Percentiles rank a stretch among this genome's conserved stretches.
Conservation (phyloP, 1,140 invertebrate genomes). For the Adoxophyes honmai region DNA sequence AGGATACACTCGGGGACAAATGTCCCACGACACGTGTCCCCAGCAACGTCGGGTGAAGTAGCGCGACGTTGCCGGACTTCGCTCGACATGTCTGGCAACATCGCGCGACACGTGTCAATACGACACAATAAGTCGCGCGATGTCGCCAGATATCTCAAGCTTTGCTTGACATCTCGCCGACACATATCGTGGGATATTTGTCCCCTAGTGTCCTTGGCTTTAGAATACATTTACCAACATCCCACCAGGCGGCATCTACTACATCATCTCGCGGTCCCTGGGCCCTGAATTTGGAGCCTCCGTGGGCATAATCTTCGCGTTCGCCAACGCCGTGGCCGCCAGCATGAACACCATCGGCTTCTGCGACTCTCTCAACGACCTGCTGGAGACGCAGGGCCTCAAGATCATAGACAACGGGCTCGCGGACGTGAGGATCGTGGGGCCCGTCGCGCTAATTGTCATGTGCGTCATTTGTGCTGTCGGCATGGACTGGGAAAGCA, state of each 20-base stretch:
- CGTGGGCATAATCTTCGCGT: slow-evolving; percentile 97
- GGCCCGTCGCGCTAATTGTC: slow-evolving; percentile 84
- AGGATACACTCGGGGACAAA: too few relatives aligned
- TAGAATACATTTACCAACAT: too few relatives aligned
- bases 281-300: slow-evolving; percentile 99
- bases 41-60: too few relatives aligned
- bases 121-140: too few relatives aligned
- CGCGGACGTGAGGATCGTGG: slow-evolving; percentile 89
- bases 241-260: slow-evolving; percentile 96
- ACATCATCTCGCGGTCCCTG: slow-evolving; percentile 96
- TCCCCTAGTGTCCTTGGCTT: too few relatives aligned
- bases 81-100: too few relatives aligned
- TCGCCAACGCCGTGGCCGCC: slow-evolving; percentile 97
- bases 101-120: too few relatives aligned
- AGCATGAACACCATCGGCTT: slow-evolving; percentile 99
- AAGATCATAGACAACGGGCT: slow-evolving; percentile 86
- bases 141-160: too few relatives aligned
- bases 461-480: slow-evolving; percentile 91
- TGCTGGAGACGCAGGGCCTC: slow-evolving; percentile 79
- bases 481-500: slow-evolving; percentile 93
- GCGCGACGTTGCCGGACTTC: too few relatives aligned
- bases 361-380: slow-evolving; percentile 93
- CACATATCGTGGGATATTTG: too few relatives aligned
- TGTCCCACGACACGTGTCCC: too few relatives aligned
- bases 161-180: too few relatives aligned